Percentiles rank a stretch among this genome's conserved stretches.
Conservation (phyloP, 2,113 vertebrate genomes). For the Scomber colias region DNA sequence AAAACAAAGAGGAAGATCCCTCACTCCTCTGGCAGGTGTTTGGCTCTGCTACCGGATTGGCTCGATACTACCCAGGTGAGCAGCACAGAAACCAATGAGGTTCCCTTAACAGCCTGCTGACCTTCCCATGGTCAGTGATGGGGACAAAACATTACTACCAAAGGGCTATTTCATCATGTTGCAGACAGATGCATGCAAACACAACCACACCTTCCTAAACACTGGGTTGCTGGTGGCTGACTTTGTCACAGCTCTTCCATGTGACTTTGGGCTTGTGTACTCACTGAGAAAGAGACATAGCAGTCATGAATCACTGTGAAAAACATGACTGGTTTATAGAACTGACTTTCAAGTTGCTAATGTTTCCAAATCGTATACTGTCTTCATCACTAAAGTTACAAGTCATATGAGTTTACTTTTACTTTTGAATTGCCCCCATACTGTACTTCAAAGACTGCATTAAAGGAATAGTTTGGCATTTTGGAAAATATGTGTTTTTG, state of each 20-base stretch:
- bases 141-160: not conserved
- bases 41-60: slow-evolving; percentile 94
- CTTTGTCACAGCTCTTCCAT: slow-evolving; percentile 10
- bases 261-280: slow-evolving; percentile 9
- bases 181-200: slow-evolving; percentile 1
- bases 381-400: not conserved
- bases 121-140: not conserved
- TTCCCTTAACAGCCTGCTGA: not conserved
- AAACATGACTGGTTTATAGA: not conserved
- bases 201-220: not conserved
- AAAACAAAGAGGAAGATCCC: slow-evolving; percentile 93
- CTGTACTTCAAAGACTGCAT: no score
- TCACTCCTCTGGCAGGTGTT: slow-evolving; percentile 96
- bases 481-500: no score
- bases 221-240: not conserved
- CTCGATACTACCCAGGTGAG: slow-evolving; percentile 96
- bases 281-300: not conserved
- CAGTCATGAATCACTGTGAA: slow-evolving; percentile 1
- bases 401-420: no score
- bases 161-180: not conserved
- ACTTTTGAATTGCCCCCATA: no score
- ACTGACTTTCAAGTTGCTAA: not conserved
- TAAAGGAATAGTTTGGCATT: no score
- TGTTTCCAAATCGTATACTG: not conserved
- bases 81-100: not conserved